Evolutionary conservation across 2,888 invertebrate genomes (phyloP).

Genomic region (Altica lythri): DNA sequence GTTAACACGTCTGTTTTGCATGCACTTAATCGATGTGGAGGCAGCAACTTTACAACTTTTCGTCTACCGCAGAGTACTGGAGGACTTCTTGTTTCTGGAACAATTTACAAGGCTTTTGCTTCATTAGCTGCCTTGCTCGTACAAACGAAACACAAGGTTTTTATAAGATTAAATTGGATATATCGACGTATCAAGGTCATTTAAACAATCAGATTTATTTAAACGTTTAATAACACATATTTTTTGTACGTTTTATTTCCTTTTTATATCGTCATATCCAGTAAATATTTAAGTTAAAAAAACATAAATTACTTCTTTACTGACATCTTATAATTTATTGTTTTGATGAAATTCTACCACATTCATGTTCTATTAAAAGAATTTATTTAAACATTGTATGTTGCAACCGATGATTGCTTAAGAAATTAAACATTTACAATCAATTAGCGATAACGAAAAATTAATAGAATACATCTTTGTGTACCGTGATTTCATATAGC

Average conservation of each 20-base stretch:
- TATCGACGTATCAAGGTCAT: slow-evolving; percentile 1
- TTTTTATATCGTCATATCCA: too few relatives aligned
- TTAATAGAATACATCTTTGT: neutral
- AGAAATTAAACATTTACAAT: neutral
- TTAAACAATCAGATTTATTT: too few relatives aligned
- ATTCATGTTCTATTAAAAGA: neutral
- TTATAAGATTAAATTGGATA: neutral
- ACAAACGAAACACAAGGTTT: slow-evolving; percentile 7
- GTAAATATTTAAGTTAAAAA: too few relatives aligned
- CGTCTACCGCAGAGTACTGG: slow-evolving; percentile 37
- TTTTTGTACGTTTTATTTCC: too few relatives aligned
- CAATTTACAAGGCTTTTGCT: slow-evolving; percentile 36
- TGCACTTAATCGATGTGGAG: slow-evolving; percentile 44
- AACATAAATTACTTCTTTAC: too few relatives aligned
- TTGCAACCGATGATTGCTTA: neutral
- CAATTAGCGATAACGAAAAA: neutral
- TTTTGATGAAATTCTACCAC: neutral
- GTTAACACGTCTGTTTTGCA: slow-evolving; percentile 48
- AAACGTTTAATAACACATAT: too few relatives aligned
- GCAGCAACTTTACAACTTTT: slow-evolving; percentile 42
- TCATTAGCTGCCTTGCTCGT: slow-evolving; percentile 31
- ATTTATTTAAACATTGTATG: too few relatives aligned
- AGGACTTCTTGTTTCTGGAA: slow-evolving; percentile 36
- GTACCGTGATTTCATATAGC: neutral
- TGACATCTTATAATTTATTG: too few relatives aligned